Base-by-base conservation (phyloP, 2,797 vertebrate genomes). In the Sebastes nivosus region DNA sequence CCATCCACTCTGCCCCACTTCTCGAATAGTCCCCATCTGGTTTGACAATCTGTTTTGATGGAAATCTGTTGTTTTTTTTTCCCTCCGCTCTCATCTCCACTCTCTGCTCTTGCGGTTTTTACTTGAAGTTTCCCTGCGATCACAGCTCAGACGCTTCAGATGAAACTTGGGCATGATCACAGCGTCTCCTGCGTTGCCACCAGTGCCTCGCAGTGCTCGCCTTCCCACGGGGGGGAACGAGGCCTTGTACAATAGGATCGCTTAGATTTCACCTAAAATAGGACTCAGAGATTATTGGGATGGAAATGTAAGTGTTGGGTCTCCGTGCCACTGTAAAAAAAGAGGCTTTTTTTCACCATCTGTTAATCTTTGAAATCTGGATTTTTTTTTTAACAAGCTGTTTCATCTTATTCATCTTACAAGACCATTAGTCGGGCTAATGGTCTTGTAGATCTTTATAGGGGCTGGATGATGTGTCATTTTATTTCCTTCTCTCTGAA, bases 1-100 rank as follows among this genome's bases (percentile, higher is more conserved):
- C 87, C 79, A 88, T 94, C 91, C 87, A 87, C 83, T 84, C 85
- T 94, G 93, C 84, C 93, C 93, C 93, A 95, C 86, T 95, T 96
- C 91, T 93, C 61, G 73, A 90, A 87, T 58, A 89, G 92, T 93
- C 92, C 92, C 95, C 93, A 95, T 96, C 94, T 96, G 95, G 92
- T 95, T 96, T 94, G 93, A 95, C 96, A 96, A 95, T 95, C 95
- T 95, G 94, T 94, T 95, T 96, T 94, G 93, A 95, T 94, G 90
- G 90, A 94, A 95, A 94, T 95, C 91, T 84, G 84, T 94, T 94
- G 89, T 92, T 92, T 92, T 83, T 90, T 83, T 83, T 60, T 76
- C 80, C 78, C 78, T 54, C 75, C 73, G 50, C 85, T 93, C 86
- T 92, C 87, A 91, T 94, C 90, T 87, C 64, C 67, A 67, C 86